Conservation (phyloP, 2,797 vertebrate genomes). For the Sciurus vulgaris region DNA sequence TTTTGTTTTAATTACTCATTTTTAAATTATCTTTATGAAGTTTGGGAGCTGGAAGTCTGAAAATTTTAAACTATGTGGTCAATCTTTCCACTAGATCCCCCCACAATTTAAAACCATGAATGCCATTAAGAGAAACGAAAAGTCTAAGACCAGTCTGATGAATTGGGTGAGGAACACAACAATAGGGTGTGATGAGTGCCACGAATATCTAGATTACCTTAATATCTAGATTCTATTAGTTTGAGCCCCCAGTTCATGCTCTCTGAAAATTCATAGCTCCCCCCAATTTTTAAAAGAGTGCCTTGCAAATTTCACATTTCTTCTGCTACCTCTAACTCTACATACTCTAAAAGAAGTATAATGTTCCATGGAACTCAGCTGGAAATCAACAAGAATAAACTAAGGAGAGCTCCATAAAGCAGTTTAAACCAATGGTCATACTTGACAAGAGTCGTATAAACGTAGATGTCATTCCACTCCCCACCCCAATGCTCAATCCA, state of each 20-base stretch:
- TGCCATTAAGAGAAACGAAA: neutral
- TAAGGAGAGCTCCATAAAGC: neutral
- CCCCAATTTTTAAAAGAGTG: neutral
- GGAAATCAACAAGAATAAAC: neutral
- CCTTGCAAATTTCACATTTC: neutral
- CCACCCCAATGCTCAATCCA: neutral
- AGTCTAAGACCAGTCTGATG: neutral
- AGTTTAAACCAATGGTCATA: neutral
- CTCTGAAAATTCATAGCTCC: neutral
- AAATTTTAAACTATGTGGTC: neutral
- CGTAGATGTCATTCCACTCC: neutral
- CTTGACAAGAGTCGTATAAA: neutral
- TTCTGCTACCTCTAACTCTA: neutral
- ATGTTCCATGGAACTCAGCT: neutral
- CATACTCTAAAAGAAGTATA: neutral
- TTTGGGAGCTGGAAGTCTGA: neutral
- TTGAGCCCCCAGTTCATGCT: neutral
- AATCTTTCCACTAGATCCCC: neutral
- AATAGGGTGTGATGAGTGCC: neutral
- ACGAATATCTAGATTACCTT: neutral
- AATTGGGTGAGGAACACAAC: neutral
- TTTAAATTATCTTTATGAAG: neutral
- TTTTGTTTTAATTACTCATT: conserved; percentile 15
- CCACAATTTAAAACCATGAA: neutral
- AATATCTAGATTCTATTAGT: neutral